These are phyloP conservation scores for Saguinus midas DNA, from an alignment of 2,113 vertebrate species.

Conservation along the genomic window DNA sequence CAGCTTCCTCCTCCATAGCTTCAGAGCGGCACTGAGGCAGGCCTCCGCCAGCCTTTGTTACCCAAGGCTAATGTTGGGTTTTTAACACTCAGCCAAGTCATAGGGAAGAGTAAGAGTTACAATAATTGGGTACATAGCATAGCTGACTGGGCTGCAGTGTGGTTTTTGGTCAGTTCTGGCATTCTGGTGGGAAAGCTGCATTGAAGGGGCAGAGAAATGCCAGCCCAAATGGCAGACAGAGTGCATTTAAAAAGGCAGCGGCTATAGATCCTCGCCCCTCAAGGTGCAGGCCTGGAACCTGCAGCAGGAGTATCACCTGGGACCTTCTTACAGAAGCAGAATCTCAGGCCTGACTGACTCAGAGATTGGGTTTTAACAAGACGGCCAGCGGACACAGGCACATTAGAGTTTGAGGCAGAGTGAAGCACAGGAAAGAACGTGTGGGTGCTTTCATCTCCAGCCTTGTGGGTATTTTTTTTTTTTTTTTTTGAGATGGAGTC, in stretches of 20 bases:
- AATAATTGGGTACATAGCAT: neutral
- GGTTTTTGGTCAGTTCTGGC: neutral
- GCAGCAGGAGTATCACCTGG: fast-evolving
- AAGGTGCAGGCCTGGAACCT: neutral
- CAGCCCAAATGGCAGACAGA: neutral
- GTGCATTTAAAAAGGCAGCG: fast-evolving
- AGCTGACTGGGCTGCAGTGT: fast-evolving
- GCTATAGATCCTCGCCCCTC: fast-evolving
- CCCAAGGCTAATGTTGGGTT: neutral
- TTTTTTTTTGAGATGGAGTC: too few species aligned
- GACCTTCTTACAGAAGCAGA: neutral
- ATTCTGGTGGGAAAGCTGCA: neutral
- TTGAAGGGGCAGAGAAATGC: neutral
- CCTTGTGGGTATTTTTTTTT: too few species aligned
- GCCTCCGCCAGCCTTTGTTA: neutral
- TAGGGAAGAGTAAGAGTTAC: neutral
- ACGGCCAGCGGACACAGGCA: neutral
- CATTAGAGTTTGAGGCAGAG: neutral
- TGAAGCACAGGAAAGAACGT: neutral
- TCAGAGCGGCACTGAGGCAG: neutral
- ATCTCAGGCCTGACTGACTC: neutral
- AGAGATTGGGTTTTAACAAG: neutral
- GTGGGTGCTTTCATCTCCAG: neutral
- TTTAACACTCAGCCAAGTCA: neutral
- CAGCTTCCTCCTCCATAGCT: neutral